These are phyloP conservation scores for Cryptomyrus ogoouensis DNA, from an alignment of 2,113 vertebrate species.

Conservation along the genomic window DNA sequence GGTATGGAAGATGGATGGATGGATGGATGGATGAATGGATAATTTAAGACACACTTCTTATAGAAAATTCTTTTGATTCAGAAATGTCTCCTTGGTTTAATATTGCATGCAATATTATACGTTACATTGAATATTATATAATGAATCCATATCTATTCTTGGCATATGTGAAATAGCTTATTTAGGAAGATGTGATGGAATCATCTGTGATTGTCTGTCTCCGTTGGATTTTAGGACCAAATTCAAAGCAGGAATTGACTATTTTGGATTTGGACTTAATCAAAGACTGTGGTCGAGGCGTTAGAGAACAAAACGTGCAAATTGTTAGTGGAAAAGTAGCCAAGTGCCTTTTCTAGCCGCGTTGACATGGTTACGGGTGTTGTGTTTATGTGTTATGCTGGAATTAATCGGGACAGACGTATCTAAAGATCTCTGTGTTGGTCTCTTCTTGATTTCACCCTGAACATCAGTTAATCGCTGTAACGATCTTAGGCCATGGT, in stretches of 20 bases:
- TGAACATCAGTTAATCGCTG: background rate
- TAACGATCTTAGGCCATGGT: background rate
- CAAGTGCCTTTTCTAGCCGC: background rate
- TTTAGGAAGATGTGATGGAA: background rate
- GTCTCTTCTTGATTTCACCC: background rate
- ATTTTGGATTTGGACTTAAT: background rate
- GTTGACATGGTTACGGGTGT: background rate
- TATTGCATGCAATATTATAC: background rate
- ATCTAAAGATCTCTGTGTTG: background rate
- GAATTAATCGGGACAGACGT: background rate
- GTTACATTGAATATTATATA: background rate
- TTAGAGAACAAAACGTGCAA: background rate
- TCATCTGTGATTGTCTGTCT: background rate
- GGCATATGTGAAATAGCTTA: background rate
- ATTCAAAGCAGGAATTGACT: background rate
- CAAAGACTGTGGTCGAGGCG: background rate
- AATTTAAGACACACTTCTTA: no score
- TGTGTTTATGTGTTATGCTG: background rate
- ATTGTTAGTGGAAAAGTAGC: background rate
- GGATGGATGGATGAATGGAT: background rate
- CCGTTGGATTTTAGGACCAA: background rate
- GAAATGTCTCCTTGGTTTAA: no score
- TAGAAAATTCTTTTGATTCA: no score
- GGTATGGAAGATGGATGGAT: background rate
- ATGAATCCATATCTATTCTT: background rate